These are phyloP conservation scores for Crax fasciolata DNA, from an alignment of 2,797 vertebrate genomes.

Conservation along the genomic window DNA sequence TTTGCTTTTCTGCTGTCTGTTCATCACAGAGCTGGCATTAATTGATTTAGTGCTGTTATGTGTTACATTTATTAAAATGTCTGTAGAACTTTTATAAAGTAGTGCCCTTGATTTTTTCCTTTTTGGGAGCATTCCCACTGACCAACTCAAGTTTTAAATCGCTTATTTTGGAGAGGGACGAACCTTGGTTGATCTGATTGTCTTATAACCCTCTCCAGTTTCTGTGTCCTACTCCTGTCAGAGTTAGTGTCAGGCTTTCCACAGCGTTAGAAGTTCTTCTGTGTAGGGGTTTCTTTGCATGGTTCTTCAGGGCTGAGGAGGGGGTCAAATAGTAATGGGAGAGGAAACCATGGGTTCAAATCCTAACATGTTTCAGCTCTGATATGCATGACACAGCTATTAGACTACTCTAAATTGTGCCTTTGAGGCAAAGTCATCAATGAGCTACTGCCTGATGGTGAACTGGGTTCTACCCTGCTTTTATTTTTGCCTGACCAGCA, in stretches of 20 bases:
- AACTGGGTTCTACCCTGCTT: background rate
- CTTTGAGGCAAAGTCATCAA: background rate
- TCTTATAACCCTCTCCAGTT: background rate
- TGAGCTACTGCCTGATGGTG: background rate
- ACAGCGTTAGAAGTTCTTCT: background rate
- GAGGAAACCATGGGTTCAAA: background rate
- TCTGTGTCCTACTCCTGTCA: background rate
- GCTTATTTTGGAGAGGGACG: background rate
- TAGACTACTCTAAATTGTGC: background rate
- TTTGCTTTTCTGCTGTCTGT: background rate
- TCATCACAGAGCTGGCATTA: background rate
- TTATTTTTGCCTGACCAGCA: background rate
- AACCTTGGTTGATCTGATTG: fast-evolving
- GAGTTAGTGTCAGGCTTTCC: background rate
- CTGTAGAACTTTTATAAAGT: background rate
- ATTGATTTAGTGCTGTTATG: background rate
- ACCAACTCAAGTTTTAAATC: background rate
- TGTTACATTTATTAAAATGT: background rate
- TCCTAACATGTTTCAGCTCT: background rate
- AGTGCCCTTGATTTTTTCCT: background rate
- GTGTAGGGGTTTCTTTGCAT: background rate
- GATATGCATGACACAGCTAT: background rate
- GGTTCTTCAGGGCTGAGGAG: fast-evolving
- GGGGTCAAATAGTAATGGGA: background rate
- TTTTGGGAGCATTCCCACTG: background rate